Base-by-base conservation (phyloP, 2,888 invertebrate genomes). In the Sipha maydis region DNA sequence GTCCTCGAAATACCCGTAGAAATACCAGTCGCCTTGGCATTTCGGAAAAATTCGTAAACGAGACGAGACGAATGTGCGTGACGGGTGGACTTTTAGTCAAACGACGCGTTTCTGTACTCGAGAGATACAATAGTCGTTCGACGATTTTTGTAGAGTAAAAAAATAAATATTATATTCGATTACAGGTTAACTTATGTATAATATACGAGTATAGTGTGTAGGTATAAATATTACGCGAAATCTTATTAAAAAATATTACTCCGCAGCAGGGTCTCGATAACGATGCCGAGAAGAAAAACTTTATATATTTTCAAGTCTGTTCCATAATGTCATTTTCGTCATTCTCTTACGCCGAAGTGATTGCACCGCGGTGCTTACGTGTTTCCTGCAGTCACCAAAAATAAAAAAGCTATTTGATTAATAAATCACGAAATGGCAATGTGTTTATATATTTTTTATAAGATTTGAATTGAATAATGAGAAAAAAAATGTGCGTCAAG, bases 401-500 rank as follows among this genome's bases (percentile, higher is more conserved):
- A 56, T n/a, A 75, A 34, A 75, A n/a, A 75, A 84, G 28, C 84
- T 38, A 84, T 85, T 85, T 54, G 78, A 85, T 85, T 77, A 85
- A 78, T 61, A 69, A 85, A 85, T 78, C 85, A 69, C 48, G 11
- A 67, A 77, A 77, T 48, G 77, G 77, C 69, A 38, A 34, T 54
- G 41, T 41, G 14, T 48, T 48, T 48, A 9, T 48, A 9, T 48
- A 11, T 14, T 48, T 69, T 73, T 54, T 34, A 75, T n/a, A 31
- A 78, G 67, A 69, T 85, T 78, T 54, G 48, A 85, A 85, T 85
- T 78, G 85, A 78, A 78, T 78, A 85, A 78, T 69, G n/a, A 78
- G 54, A 78, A 85, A 38, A 76, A 79, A 73, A 38, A 25, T 41
- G 71, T 79, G 79, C 69, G 56, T 79, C 79, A 71, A 79, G 34